These are phyloP conservation scores for Lottia scabra DNA, from an alignment of 2,888 invertebrate genomes.

Conservation along the genomic window DNA sequence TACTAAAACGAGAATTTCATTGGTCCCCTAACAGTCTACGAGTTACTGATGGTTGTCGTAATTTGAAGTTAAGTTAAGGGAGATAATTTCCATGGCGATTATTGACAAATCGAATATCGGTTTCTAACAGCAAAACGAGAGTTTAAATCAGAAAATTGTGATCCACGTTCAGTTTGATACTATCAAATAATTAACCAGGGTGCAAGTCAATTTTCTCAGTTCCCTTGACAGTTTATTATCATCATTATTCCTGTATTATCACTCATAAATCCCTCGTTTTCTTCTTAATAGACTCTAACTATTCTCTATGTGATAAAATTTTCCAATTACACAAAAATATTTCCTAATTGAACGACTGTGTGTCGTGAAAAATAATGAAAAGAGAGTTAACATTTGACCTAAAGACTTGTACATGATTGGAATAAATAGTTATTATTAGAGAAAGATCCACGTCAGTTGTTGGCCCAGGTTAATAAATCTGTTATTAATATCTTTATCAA, in stretches of 20 bases:
- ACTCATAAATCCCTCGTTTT: neutral
- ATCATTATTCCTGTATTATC: slow-evolving; percentile 1
- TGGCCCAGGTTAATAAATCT: slow-evolving; percentile 1
- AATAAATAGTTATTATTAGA: neutral
- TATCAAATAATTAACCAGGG: slow-evolving; percentile 4
- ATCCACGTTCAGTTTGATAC: neutral
- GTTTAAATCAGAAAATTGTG: slow-evolving; percentile 1
- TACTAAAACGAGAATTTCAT: slow-evolving; percentile 5
- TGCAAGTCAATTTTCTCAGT: slow-evolving; percentile 4
- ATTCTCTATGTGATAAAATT: neutral
- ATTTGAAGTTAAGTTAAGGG: neutral
- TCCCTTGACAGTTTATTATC: neutral
- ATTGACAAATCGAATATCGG: neutral
- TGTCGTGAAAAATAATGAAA: neutral
- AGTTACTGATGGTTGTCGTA: neutral
- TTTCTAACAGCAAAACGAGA: neutral
- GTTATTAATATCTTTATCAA: neutral
- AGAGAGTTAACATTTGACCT: neutral
- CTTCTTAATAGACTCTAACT: neutral
- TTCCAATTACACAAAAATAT: neutral
- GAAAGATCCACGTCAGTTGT: neutral
- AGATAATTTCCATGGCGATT: neutral
- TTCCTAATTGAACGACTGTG: neutral
- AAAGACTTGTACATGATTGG: too few species aligned
- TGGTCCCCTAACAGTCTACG: neutral